Evolutionary conservation across 2,113 vertebrate genomes (phyloP), one percentile per base, ranked within the genome.

Genomic region (Semicossyphus pulcher): DNA sequence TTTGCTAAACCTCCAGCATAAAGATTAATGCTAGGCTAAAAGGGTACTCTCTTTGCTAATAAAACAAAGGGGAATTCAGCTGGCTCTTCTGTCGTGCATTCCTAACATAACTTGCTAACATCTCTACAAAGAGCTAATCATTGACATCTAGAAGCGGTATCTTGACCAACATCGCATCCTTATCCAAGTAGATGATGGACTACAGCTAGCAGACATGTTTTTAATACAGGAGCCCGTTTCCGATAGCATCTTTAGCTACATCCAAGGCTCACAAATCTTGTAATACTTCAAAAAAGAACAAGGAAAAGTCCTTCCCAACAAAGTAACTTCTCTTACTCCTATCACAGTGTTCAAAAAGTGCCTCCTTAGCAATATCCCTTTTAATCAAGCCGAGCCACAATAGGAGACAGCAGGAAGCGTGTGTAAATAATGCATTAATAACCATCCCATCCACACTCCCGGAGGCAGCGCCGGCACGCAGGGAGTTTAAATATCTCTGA

Each of bases 391-490:
- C 66, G 34, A 70, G 77, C 69, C 72, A 86, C 85, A 89, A 84
- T 84, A 79, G 84, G 66, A 86, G 81, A 81, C 88, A 92, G 87
- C 87, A 67, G 85, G 87, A 87, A 82, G 84, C 49, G 25, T 77
- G 81, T 82, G 89, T 91, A 90, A 92, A 93, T 93, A 92, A 90
- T 90, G 85, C 87, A 92, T 92, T 92, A 93, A 92, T 94, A 94
- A 91, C 84, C 89, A 86, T 63, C 84, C 71, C 75, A 73, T 83
- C 75, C 78, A 88, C 85, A 58, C 68, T 86, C 91, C 93, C 70
- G 28, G 73, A 90, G 92, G 91, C 89, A 59, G 66, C 34, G 71
- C 81, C 63, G 32, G 65, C 82, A 86, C 62, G 42, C 25, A 80
- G 88, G 88, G 88, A 90, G 62, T 90, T 90, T 87, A 88, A 92